Base-by-base conservation (phyloP, 1,140 invertebrate genomes). In the Holotrichia oblita region DNA sequence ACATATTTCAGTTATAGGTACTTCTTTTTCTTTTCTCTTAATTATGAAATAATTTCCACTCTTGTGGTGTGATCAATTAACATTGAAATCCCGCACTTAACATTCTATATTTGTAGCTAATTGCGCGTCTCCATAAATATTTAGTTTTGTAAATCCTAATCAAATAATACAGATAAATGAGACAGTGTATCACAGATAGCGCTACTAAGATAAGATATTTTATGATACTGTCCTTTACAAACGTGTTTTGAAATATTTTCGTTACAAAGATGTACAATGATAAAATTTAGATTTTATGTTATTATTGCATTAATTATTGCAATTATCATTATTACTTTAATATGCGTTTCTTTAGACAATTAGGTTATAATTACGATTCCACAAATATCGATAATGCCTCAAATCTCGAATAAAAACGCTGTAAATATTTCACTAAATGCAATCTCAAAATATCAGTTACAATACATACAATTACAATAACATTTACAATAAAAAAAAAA, bases 81-180 rank as follows among this genome's bases (percentile, higher is more conserved):
- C 12, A 55, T 55, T n/a, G n/a, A 55, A 14, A n/a, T 55, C 7
- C 48, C 48, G 48, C 14, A 55, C 0, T 17, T 55, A 6, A 55
- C 17, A 55, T 55, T 69, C 17, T 61, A 20, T 20, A 20, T 69
- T 10, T 24, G 12, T 69, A 27, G 61, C 61, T 27, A 69, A 34
- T 69, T 69, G 61, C 22, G 9, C 12, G 12, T 27, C 6, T 69
- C 17, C 27, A 22, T 27, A 69, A 27, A 22, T 27, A 69, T 69
- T 22, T 69, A 34, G 20, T 69, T 27, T 69, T 69, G 17, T 17
- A n/a, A 69, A 69, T 69, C 61, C 61, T 69, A 69, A 69, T 55
- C 61, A 27, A 34, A 69, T 69, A 69, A 69, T 55, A 55, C 8
- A 69, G 61, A 69, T 34, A 69, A 69, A 34, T 69, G 22, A 27